Percentiles rank a stretch among this genome's conserved stretches.
phyloP scores from a whole-genome alignment of 2,797 vertebrate species.

The Manis javanica region DNA sequence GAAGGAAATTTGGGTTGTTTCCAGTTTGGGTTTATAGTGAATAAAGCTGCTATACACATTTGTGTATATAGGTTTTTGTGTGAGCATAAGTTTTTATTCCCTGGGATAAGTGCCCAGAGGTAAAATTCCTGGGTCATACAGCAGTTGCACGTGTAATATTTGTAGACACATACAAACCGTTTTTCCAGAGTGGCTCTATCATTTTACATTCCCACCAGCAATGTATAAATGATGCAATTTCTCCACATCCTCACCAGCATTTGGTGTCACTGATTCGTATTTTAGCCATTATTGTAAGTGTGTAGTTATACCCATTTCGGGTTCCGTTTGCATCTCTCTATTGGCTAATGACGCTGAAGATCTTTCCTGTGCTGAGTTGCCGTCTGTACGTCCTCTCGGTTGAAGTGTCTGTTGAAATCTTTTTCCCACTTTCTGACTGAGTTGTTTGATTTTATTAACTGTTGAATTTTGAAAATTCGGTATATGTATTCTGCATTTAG shows the following conservation, averaged over 20 bases:
- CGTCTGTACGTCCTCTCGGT: fast-evolving
- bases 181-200: background rate
- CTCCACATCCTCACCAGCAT: background rate
- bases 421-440: background rate
- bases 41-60: background rate
- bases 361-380: fast-evolving
- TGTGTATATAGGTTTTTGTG: fast-evolving
- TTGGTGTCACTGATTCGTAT: too few relatives aligned
- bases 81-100: background rate
- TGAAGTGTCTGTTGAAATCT: too few relatives aligned
- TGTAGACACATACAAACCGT: background rate
- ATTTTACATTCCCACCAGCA: background rate
- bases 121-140: background rate
- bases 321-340: background rate
- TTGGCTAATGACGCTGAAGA: fast-evolving
- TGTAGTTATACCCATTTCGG: background rate
- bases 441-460: background rate
- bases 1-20: background rate
- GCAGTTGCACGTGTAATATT: background rate
- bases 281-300: background rate
- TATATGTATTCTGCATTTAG: background rate
- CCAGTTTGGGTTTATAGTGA: too few relatives aligned
- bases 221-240: background rate
- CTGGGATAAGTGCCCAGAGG: background rate
- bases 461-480: background rate